Percentiles rank a stretch among this genome's conserved stretches.
Evolutionary conservation across 1,140 invertebrate genomes (phyloP).

Genomic region (Drosophila biarmipes): DNA sequence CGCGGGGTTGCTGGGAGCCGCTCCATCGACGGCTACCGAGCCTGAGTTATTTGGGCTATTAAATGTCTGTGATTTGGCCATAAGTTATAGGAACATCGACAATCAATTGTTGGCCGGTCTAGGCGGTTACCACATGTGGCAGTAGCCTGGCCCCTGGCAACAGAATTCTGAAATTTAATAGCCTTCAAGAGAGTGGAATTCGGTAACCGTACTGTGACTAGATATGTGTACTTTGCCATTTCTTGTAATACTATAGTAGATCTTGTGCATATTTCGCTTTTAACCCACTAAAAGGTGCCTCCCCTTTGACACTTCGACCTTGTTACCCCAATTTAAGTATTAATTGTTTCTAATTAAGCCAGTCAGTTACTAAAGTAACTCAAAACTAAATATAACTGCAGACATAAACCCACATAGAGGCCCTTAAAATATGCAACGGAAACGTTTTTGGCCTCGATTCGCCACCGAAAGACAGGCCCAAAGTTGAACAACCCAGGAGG

Average conservation of each 20-base stretch:
- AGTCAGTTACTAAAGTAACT: neutral
- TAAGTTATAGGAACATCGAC: constrained; percentile 69
- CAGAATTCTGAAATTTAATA: constrained; percentile 41
- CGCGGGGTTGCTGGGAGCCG: constrained; percentile 16
- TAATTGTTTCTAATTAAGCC: constrained; percentile 40
- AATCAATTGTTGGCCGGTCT: constrained; percentile 65
- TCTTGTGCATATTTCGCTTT: neutral
- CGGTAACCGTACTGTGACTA: neutral
- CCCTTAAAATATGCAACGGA: constrained; percentile 60
- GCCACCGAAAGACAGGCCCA: neutral
- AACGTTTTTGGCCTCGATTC: constrained; percentile 73
- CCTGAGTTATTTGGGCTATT: constrained; percentile 76
- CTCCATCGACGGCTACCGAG: constrained; percentile 37
- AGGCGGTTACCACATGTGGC: constrained; percentile 57
- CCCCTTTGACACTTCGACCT: constrained; percentile 30
- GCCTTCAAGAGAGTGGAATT: constrained; percentile 21
- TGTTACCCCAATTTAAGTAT: constrained; percentile 10
- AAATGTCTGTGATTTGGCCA: constrained; percentile 76
- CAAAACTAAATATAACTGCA: constrained; percentile 45
- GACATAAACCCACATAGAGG: constrained; percentile 27
- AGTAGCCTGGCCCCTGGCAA: constrained; percentile 39
- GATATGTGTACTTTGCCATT: too few relatives aligned
- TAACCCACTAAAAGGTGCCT: neutral
- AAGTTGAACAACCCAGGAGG: constrained; percentile 68
- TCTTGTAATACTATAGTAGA: too few relatives aligned